Base-by-base conservation (phyloP, 2,888 invertebrate genomes). In the Penaeus monodon region DNA sequence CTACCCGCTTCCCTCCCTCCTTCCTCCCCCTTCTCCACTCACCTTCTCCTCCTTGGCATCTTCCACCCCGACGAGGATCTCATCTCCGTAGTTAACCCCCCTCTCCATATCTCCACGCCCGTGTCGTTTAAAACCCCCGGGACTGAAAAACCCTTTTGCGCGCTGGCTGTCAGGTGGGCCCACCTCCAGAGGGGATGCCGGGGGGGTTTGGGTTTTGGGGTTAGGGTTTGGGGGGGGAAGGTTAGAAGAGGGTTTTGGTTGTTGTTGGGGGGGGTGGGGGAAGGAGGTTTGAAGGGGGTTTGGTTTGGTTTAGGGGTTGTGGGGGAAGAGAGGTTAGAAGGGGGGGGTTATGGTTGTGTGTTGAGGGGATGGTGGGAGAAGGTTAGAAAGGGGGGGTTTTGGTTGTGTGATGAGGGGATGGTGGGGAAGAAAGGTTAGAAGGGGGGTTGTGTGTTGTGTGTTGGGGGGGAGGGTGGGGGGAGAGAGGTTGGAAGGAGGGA, bases 81-180 rank as follows among this genome's bases (percentile, higher is more conserved):
- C 77, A 7, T 29, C n/a, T 24, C 38, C 33, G 76, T n/a, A 10
- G 22, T 29, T 65, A 24, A 79, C 79, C 49, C 27, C 27, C 84
- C 79, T 57, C 79, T 79, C 49, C 2, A 84, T 65, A 49, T 84
- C 79, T 24, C 84, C 57, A 84, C 78, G 57, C 79, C 84, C n/a
- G n/a, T n/a, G 33, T 84, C 84, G 12, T 66, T 38, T 17, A 84
- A 27, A 1, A 78, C 22, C 84, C 84, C n/a, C 79, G 84, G 0
- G 78, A 63, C 33, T 44, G 33, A 24, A 84, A 22, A 8, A 84
- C 84, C n/a, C n/a, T 12, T 78, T 33, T 8, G 78, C 84, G 6
- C 78, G 33, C 78, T 66, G 7, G 66, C 68, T 8, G 84, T 84
- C 63, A 78, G 78, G 78, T 44, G 78, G 78, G 3, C 78, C 79